Percentiles rank a stretch among this genome's conserved stretches.
These are phyloP conservation scores for Xanthia icteritia DNA, from an alignment of 2,888 invertebrate species.

Conservation along the genomic window DNA sequence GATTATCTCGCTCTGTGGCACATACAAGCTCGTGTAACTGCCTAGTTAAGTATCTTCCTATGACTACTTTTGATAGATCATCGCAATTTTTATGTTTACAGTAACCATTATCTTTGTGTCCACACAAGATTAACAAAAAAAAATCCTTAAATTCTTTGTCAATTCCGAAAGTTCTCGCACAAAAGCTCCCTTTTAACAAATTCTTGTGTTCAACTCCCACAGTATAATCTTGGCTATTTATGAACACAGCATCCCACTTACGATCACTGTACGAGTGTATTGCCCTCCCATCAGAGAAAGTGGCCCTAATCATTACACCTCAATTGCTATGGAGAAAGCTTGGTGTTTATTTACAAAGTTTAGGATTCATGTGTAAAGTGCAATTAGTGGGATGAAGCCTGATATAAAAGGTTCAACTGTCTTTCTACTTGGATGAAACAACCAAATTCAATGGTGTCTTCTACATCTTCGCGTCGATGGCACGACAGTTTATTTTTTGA, in stretches of 20 bases:
- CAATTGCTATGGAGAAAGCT: slow-evolving; percentile 24
- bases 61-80: not conserved
- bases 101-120: not conserved
- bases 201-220: not conserved
- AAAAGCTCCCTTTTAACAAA: not conserved
- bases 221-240: not conserved
- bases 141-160: not conserved
- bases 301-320: slow-evolving; percentile 3
- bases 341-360: not conserved
- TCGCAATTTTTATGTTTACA: not conserved
- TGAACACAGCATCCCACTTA: not conserved
- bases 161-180: slow-evolving; percentile 6
- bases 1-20: not conserved
- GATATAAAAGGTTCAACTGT: not conserved
- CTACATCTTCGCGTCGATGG: too few relatives aligned
- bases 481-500: too few relatives aligned
- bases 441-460: not conserved
- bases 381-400: not conserved
- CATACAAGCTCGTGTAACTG: not conserved
- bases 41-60: too few relatives aligned
- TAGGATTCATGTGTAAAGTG: not conserved
- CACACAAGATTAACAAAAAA: not conserved
- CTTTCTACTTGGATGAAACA: not conserved
- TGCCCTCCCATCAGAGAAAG: slow-evolving; percentile 42
- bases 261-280: not conserved